These are phyloP conservation scores for Penaeus indicus DNA, from an alignment of 1,140 invertebrate genomes.

Conservation along the genomic window DNA sequence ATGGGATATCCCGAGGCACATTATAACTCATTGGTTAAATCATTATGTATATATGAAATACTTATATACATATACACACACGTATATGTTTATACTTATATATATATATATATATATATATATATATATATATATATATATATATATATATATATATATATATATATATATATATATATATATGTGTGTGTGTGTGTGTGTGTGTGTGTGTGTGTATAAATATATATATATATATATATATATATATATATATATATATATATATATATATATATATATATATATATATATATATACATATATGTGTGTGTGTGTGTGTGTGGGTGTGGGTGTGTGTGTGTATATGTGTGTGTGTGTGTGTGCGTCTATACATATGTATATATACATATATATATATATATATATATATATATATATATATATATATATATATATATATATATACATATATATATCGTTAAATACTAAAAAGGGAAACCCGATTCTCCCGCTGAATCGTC, in stretches of 20 bases:
- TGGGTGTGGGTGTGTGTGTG: background rate
- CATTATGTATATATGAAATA: background rate
- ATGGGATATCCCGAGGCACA: no score
- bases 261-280: background rate
- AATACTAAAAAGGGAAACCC: background rate
- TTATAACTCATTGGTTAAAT: no score
- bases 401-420: conserved; percentile 20
- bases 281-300: background rate
- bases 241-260: conserved; percentile 26
- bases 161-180: conserved; percentile 30
- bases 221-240: background rate
- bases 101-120: background rate
- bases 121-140: conserved; percentile 16
- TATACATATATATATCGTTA: background rate
- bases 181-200: conserved; percentile 7
- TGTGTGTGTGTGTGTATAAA: background rate
- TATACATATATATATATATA: background rate
- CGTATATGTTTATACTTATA: no score
- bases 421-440: conserved; percentile 30
- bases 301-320: background rate
- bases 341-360: background rate
- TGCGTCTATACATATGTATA: conserved; percentile 9
- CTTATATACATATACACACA: background rate
- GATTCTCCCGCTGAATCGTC: no score
- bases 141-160: conserved; percentile 30